Conservation (phyloP, 2,113 vertebrate genomes). For the Phalacrocorax carbo region DNA sequence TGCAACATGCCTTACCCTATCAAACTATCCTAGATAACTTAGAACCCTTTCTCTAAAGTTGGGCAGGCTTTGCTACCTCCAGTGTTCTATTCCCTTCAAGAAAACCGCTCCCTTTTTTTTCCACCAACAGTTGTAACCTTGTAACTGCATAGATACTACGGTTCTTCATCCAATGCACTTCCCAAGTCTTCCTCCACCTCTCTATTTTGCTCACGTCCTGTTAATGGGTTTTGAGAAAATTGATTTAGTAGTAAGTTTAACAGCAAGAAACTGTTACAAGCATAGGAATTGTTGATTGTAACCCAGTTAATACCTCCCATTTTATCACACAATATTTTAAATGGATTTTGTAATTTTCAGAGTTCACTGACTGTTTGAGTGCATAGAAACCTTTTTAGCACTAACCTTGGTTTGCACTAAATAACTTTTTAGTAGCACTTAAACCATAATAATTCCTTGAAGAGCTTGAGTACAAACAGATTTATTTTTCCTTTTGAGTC, state of each 20-base stretch:
- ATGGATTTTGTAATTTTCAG: background rate
- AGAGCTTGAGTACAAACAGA: background rate
- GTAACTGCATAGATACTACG: background rate
- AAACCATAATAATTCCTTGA: background rate
- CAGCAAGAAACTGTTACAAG: background rate
- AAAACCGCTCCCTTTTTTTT: background rate
- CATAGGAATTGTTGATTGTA: background rate
- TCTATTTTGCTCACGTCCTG: background rate
- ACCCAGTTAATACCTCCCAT: background rate
- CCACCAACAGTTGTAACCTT: background rate
- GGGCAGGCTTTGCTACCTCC: background rate
- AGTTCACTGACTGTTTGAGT: background rate
- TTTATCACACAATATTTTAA: background rate
- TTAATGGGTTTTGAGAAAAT: background rate
- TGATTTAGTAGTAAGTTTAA: background rate
- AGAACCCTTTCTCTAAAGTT: background rate
- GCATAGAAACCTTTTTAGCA: background rate
- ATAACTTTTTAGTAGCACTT: background rate
- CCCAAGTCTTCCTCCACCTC: background rate
- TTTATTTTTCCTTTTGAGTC: background rate
- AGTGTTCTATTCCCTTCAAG: background rate
- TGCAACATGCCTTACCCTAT: background rate
- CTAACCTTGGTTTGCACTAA: background rate
- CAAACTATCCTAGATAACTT: background rate
- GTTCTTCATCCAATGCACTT: background rate